Percentiles rank a stretch among this genome's conserved stretches.
Evolutionary conservation across 1,140 invertebrate species (phyloP).

Genomic region (Cyclargus thomasi): DNA sequence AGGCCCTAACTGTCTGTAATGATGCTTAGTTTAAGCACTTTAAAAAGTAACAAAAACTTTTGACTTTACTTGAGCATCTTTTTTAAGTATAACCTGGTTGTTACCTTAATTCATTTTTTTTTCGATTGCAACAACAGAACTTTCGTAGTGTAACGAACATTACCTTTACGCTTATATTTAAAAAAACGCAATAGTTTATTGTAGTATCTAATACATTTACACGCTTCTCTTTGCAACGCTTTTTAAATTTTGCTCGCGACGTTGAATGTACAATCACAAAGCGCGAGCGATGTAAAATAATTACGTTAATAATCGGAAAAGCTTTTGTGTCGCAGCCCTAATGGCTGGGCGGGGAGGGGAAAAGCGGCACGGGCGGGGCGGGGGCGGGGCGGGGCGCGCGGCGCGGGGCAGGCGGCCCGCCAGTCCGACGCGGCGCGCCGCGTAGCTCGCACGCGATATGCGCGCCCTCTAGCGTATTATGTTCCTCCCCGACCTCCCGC

Average conservation of each 20-base stretch:
- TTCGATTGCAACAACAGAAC: too few species aligned
- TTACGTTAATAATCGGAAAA: slow-evolving; percentile 38
- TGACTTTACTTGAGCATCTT: too few species aligned
- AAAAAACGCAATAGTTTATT: too few species aligned
- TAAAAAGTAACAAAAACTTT: too few species aligned
- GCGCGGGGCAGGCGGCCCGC: slow-evolving; percentile 29
- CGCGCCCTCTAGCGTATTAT: slow-evolving; percentile 68
- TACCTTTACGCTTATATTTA: too few species aligned
- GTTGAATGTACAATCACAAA: neutral
- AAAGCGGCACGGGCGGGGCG: slow-evolving; percentile 33
- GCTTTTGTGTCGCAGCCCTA: slow-evolving; percentile 46
- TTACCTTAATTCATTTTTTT: too few species aligned
- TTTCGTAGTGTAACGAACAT: too few species aligned
- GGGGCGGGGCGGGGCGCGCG: slow-evolving; percentile 28
- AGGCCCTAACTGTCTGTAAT: too few species aligned
- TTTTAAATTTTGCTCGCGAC: neutral
- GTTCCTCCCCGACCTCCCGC: slow-evolving; percentile 71
- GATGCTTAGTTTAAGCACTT: too few species aligned
- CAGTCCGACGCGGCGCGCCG: slow-evolving; percentile 66
- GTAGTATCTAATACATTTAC: too few species aligned
- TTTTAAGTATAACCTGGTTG: too few species aligned
- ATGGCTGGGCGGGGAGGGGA: slow-evolving; percentile 29
- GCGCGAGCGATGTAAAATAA: slow-evolving; percentile 25
- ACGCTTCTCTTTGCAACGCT: neutral
- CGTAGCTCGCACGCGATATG: slow-evolving; percentile 64